Evolutionary conservation across 2,113 vertebrate species (phyloP).

Genomic region (Amia ocellicauda): DNA sequence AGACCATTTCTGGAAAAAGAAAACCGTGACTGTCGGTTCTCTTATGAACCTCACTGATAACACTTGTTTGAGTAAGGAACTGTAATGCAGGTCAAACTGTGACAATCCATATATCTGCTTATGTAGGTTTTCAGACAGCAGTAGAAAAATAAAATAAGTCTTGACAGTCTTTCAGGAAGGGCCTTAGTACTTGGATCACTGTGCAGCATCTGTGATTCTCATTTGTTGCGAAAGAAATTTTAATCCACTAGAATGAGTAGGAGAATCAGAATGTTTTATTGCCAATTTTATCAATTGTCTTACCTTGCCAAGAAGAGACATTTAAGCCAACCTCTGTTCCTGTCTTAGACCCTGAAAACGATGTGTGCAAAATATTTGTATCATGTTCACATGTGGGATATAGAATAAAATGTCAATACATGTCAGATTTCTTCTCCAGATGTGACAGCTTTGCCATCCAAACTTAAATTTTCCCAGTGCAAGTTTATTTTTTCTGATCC

Average conservation of each 20-base stretch:
- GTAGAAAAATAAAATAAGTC: no score
- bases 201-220: constrained; percentile 11
- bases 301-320: neutral
- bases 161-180: neutral
- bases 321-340: constrained; percentile 4
- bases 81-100: neutral
- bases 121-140: neutral
- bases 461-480: neutral
- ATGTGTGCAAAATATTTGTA: neutral
- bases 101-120: neutral
- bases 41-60: no score
- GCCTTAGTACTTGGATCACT: constrained; percentile 14
- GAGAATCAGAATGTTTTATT: constrained; percentile 4
- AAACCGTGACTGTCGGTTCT: no score
- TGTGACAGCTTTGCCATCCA: neutral
- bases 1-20: no score
- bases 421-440: constrained; percentile 11
- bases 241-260: neutral
- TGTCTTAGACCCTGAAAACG: neutral
- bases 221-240: constrained; percentile 12
- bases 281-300: neutral
- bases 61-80: no score
- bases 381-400: constrained; percentile 1
- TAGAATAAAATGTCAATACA: neutral
- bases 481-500: neutral